Evolutionary conservation across 2,797 vertebrate genomes (phyloP), one percentile per base, ranked within the genome.

Genomic region (Cynopterus sphinx): DNA sequence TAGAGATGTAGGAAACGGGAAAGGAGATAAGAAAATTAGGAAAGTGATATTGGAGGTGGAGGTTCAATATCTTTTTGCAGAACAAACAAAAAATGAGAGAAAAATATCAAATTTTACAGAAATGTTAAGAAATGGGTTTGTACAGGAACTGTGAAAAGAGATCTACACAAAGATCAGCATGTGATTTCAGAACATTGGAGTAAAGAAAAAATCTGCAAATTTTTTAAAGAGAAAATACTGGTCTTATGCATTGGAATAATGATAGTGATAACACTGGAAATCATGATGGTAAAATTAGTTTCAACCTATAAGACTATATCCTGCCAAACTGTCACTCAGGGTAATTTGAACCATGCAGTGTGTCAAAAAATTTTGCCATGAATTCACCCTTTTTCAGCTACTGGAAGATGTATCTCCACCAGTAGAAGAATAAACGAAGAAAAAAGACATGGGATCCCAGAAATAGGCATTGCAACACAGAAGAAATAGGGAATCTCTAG

Each of bases 131-230:
- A 94, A 77, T 55, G 46, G 21, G 15, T 95, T 82, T 92, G 41
- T 21, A 86, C 12, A 43, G 55, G 28, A 39, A 49, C 13, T 59
- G 6, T 90, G n/a, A 71, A 91, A 93, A 93, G 31, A 67, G 55
- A 24, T 26, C 46, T 24, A 49, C 5, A 39, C 51, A 77, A 81
- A 94, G 55, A 73, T 85, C 21, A 75, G 28, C 11, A 61, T 65
- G 11, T 53, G 46, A 57, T 70, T 74, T 83, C 41, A 94, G 75
- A 70, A 85, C 28, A 74, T 1, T 61, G 4, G 24, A 13, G 15
- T 84, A 63, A 88, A 93, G n/a, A 91, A 31, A 46, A 79, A 24
- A 53, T 73, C 15, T 86, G 55, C 91, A 87, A 91, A 61, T 89
- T 15, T 85, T 63, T 24, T 55, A 22, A 63, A 61, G n/a, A 74